Evolutionary conservation across 2,888 invertebrate genomes (phyloP).

Genomic region (Zonitis immaculata): DNA sequence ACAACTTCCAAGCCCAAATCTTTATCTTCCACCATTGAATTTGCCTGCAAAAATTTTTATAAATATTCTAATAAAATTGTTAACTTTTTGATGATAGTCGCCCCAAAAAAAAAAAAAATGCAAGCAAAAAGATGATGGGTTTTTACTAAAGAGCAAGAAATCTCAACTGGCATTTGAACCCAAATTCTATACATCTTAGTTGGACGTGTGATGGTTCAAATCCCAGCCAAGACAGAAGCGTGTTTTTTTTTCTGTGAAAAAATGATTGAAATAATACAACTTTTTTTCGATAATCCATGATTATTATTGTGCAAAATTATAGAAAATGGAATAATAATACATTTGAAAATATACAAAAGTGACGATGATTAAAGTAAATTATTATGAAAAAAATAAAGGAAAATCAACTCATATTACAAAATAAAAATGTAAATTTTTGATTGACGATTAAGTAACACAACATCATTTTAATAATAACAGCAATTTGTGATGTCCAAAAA

Average conservation of each 20-base stretch:
- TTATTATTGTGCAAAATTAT: constrained; percentile 1
- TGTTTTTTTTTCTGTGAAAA: too few species aligned
- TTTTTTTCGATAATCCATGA: not conserved
- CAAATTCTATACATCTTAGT: too few species aligned
- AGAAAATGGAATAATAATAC: not conserved
- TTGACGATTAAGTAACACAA: too few species aligned
- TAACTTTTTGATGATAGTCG: too few species aligned
- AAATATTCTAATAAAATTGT: not conserved
- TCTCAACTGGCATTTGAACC: too few species aligned
- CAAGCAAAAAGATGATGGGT: too few species aligned
- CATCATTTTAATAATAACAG: not conserved
- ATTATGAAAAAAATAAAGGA: not conserved
- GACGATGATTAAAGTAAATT: not conserved
- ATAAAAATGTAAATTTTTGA: not conserved
- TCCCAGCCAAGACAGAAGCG: not conserved
- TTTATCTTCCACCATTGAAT: constrained; percentile 33
- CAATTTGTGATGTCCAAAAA: not conserved
- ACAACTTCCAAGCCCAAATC: constrained; percentile 45
- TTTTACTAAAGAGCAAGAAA: too few species aligned
- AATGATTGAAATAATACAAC: not conserved
- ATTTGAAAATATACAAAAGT: not conserved
- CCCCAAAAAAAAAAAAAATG: too few species aligned
- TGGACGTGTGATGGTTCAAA: too few species aligned
- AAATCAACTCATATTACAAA: not conserved
- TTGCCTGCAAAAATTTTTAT: constrained; percentile 36